These are phyloP conservation scores for Zenarchopterus dispar DNA, from an alignment of 2,797 vertebrate genomes.

Conservation along the genomic window DNA sequence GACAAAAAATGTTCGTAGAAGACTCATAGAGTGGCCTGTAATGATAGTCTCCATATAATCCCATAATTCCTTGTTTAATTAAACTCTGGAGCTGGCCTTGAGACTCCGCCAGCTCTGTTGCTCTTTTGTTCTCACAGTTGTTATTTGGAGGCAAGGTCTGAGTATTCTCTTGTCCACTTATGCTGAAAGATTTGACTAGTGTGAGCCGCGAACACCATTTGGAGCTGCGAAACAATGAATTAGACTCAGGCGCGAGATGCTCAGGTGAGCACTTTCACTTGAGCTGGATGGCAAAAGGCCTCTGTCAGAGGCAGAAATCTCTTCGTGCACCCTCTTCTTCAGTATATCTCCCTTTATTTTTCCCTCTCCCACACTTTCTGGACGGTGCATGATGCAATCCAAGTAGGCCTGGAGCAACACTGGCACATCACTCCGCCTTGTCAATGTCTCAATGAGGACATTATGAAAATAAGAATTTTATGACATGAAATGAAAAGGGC, in stretches of 20 bases:
- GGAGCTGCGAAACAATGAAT: conserved; percentile 45
- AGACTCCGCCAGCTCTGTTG: conserved; percentile 81
- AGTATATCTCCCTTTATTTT: conserved; percentile 68
- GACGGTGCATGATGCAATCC: conserved; percentile 84
- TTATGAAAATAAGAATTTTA: conserved; percentile 83
- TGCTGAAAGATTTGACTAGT: conserved; percentile 58
- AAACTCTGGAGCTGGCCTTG: conserved; percentile 87
- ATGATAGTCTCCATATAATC: conserved; percentile 90
- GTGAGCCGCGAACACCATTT: conserved; percentile 50
- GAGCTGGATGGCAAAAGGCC: conserved; percentile 55
- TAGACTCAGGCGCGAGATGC: conserved; percentile 39
- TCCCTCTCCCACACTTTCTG: conserved; percentile 73
- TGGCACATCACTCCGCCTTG: conserved; percentile 79
- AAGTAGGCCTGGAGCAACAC: conserved; percentile 79
- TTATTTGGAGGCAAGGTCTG: conserved; percentile 76
- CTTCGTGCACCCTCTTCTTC: conserved; percentile 64
- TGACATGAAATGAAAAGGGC: conserved; percentile 83
- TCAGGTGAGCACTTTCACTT: conserved; percentile 64
- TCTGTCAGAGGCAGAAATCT: conserved; percentile 70
- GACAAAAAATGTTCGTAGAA: conserved; percentile 83
- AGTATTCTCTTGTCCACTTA: conserved; percentile 76
- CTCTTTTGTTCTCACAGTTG: conserved; percentile 82
- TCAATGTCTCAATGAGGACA: conserved; percentile 84
- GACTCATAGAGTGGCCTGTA: conserved; percentile 86
- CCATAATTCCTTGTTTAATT: conserved; percentile 93